Percentiles rank a stretch among this genome's conserved stretches.
Conservation (phyloP, 2,888 invertebrate genomes). For the Phalera bucephala region DNA sequence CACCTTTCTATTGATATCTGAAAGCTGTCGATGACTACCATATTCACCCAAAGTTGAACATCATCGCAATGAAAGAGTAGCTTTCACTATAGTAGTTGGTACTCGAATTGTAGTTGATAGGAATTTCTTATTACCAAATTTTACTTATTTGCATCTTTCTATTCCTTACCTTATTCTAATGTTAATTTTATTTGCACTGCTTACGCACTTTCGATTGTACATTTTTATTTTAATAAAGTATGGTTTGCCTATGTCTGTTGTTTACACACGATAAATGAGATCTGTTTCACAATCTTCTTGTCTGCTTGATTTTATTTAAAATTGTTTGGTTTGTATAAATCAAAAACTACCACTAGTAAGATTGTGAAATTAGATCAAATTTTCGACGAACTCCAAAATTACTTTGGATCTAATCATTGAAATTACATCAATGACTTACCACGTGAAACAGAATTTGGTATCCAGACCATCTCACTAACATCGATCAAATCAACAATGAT, state of each 20-base stretch:
- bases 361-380: conserved; percentile 18
- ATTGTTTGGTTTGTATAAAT: too few species aligned
- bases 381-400: too few species aligned
- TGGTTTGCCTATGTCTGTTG: conserved; percentile 46
- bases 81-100: conserved; percentile 35
- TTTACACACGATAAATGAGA: conserved; percentile 16
- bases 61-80: conserved; percentile 26
- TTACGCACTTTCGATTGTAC: conserved; percentile 60
- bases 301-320: too few species aligned
- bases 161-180: conserved; percentile 24
- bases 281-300: conserved; percentile 15
- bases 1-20: conserved; percentile 50
- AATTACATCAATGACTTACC: not conserved
- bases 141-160: conserved; percentile 32
- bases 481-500: not conserved
- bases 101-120: conserved; percentile 31
- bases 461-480: conserved; percentile 11
- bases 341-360: too few species aligned
- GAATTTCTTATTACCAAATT: conserved; percentile 19
- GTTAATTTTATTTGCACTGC: conserved; percentile 66
- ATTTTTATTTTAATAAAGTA: conserved; percentile 34
- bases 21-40: conserved; percentile 55
- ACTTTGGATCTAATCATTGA: conserved; percentile 5
- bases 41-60: conserved; percentile 19
- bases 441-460: conserved; percentile 26